Base-by-base conservation (phyloP, 35 echinoderm and acorn worm genomes). In the Apostichopus californicus region DNA sequence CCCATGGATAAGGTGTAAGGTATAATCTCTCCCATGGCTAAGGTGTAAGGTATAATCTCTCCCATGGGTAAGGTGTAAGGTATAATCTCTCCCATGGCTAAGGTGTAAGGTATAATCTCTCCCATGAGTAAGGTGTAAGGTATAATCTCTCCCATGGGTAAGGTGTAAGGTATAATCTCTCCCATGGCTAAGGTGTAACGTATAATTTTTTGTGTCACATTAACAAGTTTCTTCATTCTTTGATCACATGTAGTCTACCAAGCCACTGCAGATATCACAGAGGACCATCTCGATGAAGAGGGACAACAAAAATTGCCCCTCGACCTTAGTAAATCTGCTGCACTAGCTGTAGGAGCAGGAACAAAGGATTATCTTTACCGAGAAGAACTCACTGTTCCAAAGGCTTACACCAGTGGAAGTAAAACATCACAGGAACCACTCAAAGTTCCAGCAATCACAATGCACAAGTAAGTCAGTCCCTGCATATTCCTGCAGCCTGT, bases 301-400 rank as follows among this genome's bases (percentile, higher is more conserved):
- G 94, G 90, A 15, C 90, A 96, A 11, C 93, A 94, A 80, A 94
- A 96, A 63, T 93, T 94, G 22, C 95, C 95, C 15, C 86, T 96
- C 56, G 95, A 96, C 78, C 93, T 96, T 55, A 96, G 95, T 77
- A 94, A 92, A 78, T 86, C 90, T 55, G 95, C 89, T 46, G 59
- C 90, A 13, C 81, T 92, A 4, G 77, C 56, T 46, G 12, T 88
- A 72, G 73, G 75, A 65, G 65, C 21, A 86, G 58, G 58, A 0
- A 22, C 11, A 1, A 78, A 90, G 56, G 90, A 87, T 17, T 90
- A 88, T 18, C 57, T 78, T 5, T 91, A 61, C 14, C 52, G 89
- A n/a, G 89, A 91, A 59, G 89, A 91, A 73, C 89, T 91, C 26
- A 91, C 7, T 79, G 89, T 91, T 8, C 89, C 89, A 8, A 91